phyloP scores from a whole-genome alignment of 1,140 invertebrate species.

The Drosophila orosa region DNA sequence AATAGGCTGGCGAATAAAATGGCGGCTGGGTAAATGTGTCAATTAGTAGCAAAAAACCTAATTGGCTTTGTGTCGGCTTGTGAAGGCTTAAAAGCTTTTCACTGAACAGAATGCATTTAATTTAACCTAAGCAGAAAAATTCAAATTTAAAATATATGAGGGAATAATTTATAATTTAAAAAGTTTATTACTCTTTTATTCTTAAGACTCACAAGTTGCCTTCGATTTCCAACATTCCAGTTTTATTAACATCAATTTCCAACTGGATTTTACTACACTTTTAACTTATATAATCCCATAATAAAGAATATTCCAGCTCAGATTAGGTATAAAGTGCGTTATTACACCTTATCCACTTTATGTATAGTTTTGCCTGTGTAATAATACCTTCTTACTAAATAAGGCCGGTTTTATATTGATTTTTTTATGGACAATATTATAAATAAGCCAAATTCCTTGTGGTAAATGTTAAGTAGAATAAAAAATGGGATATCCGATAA shows the following conservation, averaged over 20 bases:
- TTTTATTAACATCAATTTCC: not conserved
- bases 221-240: not conserved
- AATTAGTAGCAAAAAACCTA: conserved; percentile 33
- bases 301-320: too few species aligned
- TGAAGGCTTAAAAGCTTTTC: conserved; percentile 9
- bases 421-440: not conserved
- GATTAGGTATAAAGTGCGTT: not conserved
- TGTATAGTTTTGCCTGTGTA: not conserved
- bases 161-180: not conserved
- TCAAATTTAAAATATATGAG: not conserved
- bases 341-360: not conserved
- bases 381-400: not conserved
- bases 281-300: not conserved
- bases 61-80: conserved; percentile 9
- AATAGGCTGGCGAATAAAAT: conserved; percentile 44
- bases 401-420: not conserved
- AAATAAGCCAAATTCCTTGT: not conserved
- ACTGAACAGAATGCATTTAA: not conserved
- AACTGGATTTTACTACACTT: not conserved
- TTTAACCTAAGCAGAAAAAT: not conserved
- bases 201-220: not conserved
- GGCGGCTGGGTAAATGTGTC: conserved; percentile 35
- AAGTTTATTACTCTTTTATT: too few species aligned
- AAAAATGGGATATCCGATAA: not conserved
- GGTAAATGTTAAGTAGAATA: not conserved